Base-by-base conservation (phyloP, 2,797 vertebrate genomes). In the Mormyrus hasselquistii region DNA sequence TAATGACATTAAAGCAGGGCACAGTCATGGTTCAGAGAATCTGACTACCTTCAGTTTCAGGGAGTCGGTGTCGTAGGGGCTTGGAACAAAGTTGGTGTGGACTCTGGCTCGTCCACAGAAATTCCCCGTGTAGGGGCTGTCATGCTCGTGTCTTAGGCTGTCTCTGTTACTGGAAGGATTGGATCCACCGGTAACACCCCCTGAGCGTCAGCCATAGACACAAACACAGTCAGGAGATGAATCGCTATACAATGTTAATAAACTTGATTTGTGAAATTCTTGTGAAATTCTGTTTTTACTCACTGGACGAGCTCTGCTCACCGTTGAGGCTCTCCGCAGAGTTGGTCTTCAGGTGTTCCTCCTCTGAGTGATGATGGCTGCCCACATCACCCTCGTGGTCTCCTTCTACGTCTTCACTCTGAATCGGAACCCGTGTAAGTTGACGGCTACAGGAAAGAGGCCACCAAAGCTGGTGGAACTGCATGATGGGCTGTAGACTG, bases 1-100 rank as follows among this genome's bases (percentile, higher is more conserved):
- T 87, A 41, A 12, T 82, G 69, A 12, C 4, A 62, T 85, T 3
- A n/a, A 29, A 19, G 50, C 29, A n/a, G 82, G 10, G 82, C 12
- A 25, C 41, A 0, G 7, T 12, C 2, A n/a, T 14, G 9, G 8
- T 84, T 59, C 34, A 38, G 16, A 52, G 55, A 55, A 41, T 29
- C 25, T 73, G 79, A 59, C 90, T 91, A 98, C 98, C 97, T 97
- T 97, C 90, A 99, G 98, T 94, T 96, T 98, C 89, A 99, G 96
- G 12, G 98, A 99, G 86, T 99, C 98, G 0, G 94, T 97, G 92
- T 99, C 98, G 0, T 99, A 99, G 0, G 98, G 98, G 90, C 98
- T 99, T 0, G 98, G 98, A 0, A 96, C 96, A 89, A 97, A 98
- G 90, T 98, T 97, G 0, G 98, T 99, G 79, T 99, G 98, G 41